Evolutionary conservation across 1,140 invertebrate species (phyloP).

Genomic region (Coenobita brevimanus): DNA sequence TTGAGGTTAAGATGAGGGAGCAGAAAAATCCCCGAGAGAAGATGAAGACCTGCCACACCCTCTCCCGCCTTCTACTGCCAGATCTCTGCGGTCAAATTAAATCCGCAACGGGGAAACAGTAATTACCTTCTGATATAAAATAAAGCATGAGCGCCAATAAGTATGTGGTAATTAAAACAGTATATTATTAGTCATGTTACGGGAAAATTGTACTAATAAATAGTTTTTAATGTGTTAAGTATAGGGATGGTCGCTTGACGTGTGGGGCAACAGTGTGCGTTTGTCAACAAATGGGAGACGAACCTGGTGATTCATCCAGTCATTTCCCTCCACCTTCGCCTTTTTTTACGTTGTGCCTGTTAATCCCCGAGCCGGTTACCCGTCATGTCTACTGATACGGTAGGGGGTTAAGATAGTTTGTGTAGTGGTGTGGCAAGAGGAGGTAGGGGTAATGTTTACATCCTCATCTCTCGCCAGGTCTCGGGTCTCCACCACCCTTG

Average conservation of each 20-base stretch:
- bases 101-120: background rate
- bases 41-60: constrained; percentile 38
- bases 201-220: background rate
- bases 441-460: background rate
- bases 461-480: background rate
- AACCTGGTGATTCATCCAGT: constrained; percentile 39
- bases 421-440: background rate
- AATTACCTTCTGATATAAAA: background rate
- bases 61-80: constrained; percentile 13
- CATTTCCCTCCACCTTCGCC: background rate
- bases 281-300: constrained; percentile 58
- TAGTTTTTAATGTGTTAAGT: background rate
- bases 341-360: background rate
- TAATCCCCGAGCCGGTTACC: background rate
- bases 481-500: background rate
- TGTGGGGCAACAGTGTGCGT: constrained; percentile 12
- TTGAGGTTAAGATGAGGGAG: background rate
- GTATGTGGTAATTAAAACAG: too few relatives aligned
- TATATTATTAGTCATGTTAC: background rate
- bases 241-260: constrained; percentile 20
- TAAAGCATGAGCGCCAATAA: background rate
- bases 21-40: background rate
- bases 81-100: constrained; percentile 16
- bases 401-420: background rate
- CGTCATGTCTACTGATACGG: constrained; percentile 60